Percentiles rank a stretch among this genome's conserved stretches.
Evolutionary conservation across 2,888 invertebrate species (phyloP).

Genomic region (Helleia helle): DNA sequence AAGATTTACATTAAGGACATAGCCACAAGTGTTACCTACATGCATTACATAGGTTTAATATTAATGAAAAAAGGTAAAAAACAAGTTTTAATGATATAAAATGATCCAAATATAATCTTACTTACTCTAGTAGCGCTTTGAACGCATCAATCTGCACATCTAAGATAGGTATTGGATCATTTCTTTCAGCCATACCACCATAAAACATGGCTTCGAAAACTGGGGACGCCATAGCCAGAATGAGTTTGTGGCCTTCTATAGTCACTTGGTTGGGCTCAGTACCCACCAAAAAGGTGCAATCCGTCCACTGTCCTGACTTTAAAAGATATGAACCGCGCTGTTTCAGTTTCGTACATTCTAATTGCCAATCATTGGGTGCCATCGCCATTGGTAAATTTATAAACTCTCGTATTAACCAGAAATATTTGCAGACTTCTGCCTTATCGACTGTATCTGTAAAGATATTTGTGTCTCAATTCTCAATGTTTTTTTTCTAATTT

Average conservation of each 20-base stretch:
- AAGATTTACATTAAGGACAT: too few relatives aligned
- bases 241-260: constrained; percentile 83
- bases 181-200: constrained; percentile 86
- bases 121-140: constrained; percentile 83
- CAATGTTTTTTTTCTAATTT: too few relatives aligned
- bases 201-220: constrained; percentile 93
- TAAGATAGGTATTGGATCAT: constrained; percentile 83
- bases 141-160: constrained; percentile 92
- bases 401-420: too few relatives aligned
- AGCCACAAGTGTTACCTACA: too few relatives aligned
- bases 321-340: constrained; percentile 83
- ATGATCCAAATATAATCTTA: constrained; percentile 22
- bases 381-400: constrained; percentile 70
- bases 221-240: constrained; percentile 90
- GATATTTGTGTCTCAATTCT: too few relatives aligned
- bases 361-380: constrained; percentile 83
- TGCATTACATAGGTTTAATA: too few relatives aligned
- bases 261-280: constrained; percentile 83
- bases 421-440: too few relatives aligned
- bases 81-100: too few relatives aligned
- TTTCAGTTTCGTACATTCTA: constrained; percentile 79
- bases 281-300: constrained; percentile 88
- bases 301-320: constrained; percentile 88
- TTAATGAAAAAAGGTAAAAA: too few relatives aligned
- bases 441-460: too few relatives aligned